phyloP scores from a whole-genome alignment of 2,797 vertebrate species.

The Corythornis leucogaster region DNA sequence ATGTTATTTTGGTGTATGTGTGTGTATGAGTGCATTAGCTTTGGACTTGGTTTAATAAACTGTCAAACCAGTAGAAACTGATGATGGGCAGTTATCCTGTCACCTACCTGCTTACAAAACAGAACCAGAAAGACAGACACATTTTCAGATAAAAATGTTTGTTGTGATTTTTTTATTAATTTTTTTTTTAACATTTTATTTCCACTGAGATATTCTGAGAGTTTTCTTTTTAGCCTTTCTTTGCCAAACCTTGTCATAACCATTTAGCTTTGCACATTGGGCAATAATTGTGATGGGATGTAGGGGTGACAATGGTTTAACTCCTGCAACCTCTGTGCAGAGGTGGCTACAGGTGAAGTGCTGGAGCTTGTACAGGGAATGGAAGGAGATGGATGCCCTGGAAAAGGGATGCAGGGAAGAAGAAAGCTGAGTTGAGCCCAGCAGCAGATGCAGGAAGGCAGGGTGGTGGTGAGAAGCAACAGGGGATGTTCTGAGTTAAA shows the following conservation, averaged over 20 bases:
- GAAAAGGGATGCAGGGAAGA: not conserved
- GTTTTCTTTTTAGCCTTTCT: not conserved
- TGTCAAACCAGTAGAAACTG: not conserved
- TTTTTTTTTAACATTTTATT: not conserved
- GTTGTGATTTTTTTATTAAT: not conserved
- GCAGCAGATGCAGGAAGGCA: not conserved
- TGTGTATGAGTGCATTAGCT: not conserved
- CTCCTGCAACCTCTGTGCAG: not conserved
- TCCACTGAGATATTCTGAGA: not conserved
- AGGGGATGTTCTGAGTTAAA: not conserved
- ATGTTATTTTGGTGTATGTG: not conserved
- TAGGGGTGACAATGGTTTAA: not conserved
- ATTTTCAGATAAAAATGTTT: not conserved
- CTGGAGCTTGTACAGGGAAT: not conserved
- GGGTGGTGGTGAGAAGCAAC: not conserved
- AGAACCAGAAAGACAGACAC: not conserved
- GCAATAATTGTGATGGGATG: not conserved
- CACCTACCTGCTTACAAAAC: not conserved
- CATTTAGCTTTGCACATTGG: not conserved
- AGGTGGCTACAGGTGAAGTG: not conserved
- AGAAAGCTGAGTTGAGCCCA: rapidly evolving
- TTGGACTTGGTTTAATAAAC: not conserved
- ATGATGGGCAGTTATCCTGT: not conserved
- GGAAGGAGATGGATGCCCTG: not conserved
- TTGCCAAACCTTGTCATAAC: not conserved